Base-by-base conservation (phyloP, 2,113 vertebrate genomes). In the Epinephelus cyanopodus region DNA sequence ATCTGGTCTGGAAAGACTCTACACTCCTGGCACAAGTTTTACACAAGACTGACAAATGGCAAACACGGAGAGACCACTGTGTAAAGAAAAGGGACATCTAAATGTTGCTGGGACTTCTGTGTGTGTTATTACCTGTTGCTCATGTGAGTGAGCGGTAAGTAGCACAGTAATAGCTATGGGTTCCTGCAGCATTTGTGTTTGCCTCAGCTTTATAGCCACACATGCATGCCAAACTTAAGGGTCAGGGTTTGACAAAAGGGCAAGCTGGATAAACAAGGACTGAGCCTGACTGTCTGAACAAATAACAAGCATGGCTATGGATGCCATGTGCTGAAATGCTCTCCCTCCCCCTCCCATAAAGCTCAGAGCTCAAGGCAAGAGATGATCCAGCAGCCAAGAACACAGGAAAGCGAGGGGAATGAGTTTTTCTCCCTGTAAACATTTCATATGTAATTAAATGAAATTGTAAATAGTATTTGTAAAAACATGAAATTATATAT, bases 1-100 rank as follows among this genome's bases (percentile, higher is more conserved):
- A 99, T 99, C 95, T 99, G 98, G 98, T 99, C 98, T 0, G 98
- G 98, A 37, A 99, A 99, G 95, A 99, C 98, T n/a, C 95, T 99
- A 85, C 97, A 99, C 23, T 99, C 98, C 2, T 99, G 98, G 98
- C 96, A 96, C 52, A 99, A 98, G 93, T 99, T 99, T 92, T 99
- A 99, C 93, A 96, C 96, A 0, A 95, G 97, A 11, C 96, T 99
- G 82, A 97, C 97, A 80, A 97, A 96, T 91, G 96, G 97, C 90
- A 96, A 96, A 89, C 97, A 98, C 0, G 98, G 98, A 12, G 98
- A 99, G 94, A 99, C 98, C 68, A 97, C 97, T 0, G 98, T 99
- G 92, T 98, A 93, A 82, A 68, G 15, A 17, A 65, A 80, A 62
- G 25, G 53, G 60, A 65, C 61, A 63, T 1, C 23, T 29, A 17